Evolutionary conservation across 2,888 invertebrate species (phyloP).

Genomic region (Adineta ricciae): DNA sequence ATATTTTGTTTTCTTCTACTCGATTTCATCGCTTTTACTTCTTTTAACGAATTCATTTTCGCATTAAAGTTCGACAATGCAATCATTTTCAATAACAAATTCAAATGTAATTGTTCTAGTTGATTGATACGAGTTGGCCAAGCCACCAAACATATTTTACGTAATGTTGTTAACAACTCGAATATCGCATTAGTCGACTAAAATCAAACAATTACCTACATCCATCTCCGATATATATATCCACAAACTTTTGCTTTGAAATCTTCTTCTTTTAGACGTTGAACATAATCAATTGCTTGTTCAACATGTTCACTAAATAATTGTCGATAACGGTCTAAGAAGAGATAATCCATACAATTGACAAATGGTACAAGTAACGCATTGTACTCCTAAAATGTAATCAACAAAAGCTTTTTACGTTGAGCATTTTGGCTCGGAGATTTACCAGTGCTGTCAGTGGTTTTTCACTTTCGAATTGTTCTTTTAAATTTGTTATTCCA

Average conservation of each 20-base stretch:
- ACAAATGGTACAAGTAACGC: conserved; percentile 49
- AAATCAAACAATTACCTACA: conserved; percentile 27
- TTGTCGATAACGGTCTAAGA: conserved; percentile 43
- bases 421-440: too few species aligned
- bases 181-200: conserved; percentile 49
- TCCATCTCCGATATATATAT: background rate
- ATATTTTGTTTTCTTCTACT: background rate
- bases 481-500: conserved; percentile 48
- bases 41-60: conserved; percentile 53
- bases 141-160: conserved; percentile 48
- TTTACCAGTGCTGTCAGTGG: conserved; percentile 47
- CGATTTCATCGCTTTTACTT: conserved; percentile 40
- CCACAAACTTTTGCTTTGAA: conserved; percentile 50
- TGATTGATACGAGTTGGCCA: conserved; percentile 49
- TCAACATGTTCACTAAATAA: conserved; percentile 48
- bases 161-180: conserved; percentile 49
- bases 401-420: too few species aligned
- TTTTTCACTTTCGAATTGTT: conserved; percentile 41
- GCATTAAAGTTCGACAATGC: conserved; percentile 53
- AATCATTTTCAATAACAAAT: conserved; percentile 51
- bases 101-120: conserved; percentile 47
- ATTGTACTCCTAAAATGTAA: conserved; percentile 46
- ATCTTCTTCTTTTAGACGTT: conserved; percentile 48
- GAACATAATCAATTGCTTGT: conserved; percentile 47
- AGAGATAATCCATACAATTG: conserved; percentile 48